Evolutionary conservation across 2,888 invertebrate genomes (phyloP).

Genomic region (Eupithecia exiguata): DNA sequence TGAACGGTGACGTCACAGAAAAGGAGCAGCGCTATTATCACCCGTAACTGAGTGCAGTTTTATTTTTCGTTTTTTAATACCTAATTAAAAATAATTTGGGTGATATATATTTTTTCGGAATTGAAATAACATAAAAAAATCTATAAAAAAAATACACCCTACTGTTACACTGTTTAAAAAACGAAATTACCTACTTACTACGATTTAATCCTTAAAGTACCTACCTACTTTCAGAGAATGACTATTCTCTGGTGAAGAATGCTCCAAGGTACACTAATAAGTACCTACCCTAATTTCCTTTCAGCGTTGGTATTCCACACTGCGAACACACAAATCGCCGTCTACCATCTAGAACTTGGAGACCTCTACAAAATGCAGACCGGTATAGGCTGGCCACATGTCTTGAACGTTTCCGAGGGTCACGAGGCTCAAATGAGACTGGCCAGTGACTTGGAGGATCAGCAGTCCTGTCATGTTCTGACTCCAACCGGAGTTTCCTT

Average conservation of each 20-base stretch:
- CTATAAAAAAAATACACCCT: no score
- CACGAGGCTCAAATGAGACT: conserved; percentile 70
- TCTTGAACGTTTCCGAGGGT: conserved; percentile 61
- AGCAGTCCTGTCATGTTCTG: conserved; percentile 59
- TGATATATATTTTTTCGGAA: no score
- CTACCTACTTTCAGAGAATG: not conserved
- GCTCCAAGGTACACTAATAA: no score
- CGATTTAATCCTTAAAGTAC: no score
- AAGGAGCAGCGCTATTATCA: no score
- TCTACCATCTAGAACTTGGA: conserved; percentile 53
- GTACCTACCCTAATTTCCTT: no score
- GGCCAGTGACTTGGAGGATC: conserved; percentile 51
- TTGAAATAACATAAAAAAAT: no score
- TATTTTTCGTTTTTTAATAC: no score
- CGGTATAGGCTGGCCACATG: conserved; percentile 70
- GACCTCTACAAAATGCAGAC: conserved; percentile 65
- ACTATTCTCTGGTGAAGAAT: not conserved
- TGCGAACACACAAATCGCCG: conserved; percentile 42
- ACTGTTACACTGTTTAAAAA: not conserved
- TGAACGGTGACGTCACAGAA: no score
- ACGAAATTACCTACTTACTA: not conserved
- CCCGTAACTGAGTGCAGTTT: no score
- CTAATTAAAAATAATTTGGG: no score
- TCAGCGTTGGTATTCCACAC: conserved; percentile 37
- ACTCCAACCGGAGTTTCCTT: conserved; percentile 63